These are phyloP conservation scores for Drosophila santomea DNA, from an alignment of 1,140 invertebrate genomes.

Conservation along the genomic window DNA sequence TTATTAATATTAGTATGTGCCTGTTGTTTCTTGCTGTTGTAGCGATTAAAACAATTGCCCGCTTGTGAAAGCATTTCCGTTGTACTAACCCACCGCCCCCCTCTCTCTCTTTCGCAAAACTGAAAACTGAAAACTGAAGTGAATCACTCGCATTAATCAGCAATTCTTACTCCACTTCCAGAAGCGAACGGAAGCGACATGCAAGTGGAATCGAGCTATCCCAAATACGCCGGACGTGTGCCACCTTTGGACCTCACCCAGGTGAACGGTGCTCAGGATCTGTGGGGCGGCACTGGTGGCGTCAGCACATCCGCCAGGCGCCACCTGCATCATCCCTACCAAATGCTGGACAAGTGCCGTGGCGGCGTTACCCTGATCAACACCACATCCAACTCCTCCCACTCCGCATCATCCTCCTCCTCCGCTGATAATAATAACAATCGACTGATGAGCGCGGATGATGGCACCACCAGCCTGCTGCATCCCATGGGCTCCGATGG, in stretches of 20 bases:
- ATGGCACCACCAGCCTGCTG: slow-evolving; percentile 36
- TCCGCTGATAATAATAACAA: slow-evolving; percentile 66
- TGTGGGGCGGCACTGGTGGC: slow-evolving; percentile 51
- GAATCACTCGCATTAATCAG: slow-evolving; percentile 73
- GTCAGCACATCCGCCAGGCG: slow-evolving; percentile 39
- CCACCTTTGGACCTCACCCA: slow-evolving; percentile 79
- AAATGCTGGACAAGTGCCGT: slow-evolving; percentile 70
- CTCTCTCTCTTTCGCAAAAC: too few species aligned
- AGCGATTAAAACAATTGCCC: slow-evolving; percentile 78
- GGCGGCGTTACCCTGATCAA: slow-evolving; percentile 44
- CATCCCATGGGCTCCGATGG: slow-evolving; percentile 76
- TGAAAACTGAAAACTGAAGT: slow-evolving; percentile 11
- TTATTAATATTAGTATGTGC: slow-evolving; percentile 32
- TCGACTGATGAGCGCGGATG: slow-evolving; percentile 25
- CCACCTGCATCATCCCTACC: slow-evolving; percentile 72
- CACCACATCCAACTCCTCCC: not conserved
- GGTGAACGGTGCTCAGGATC: slow-evolving; percentile 66
- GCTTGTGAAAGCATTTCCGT: slow-evolving; percentile 78
- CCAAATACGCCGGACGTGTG: slow-evolving; percentile 81
- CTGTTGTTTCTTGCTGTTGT: slow-evolving; percentile 48
- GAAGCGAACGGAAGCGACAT: slow-evolving; percentile 39
- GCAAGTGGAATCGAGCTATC: slow-evolving; percentile 81
- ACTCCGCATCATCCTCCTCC: not conserved
- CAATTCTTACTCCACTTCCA: slow-evolving; percentile 45
- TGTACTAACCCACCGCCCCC: slow-evolving; percentile 6